A percentile compares a stretch with the other conserved stretches of the same genome.
phyloP scores from a whole-genome alignment of 2,888 invertebrate species.

The Cremastinae sp. region DNA sequence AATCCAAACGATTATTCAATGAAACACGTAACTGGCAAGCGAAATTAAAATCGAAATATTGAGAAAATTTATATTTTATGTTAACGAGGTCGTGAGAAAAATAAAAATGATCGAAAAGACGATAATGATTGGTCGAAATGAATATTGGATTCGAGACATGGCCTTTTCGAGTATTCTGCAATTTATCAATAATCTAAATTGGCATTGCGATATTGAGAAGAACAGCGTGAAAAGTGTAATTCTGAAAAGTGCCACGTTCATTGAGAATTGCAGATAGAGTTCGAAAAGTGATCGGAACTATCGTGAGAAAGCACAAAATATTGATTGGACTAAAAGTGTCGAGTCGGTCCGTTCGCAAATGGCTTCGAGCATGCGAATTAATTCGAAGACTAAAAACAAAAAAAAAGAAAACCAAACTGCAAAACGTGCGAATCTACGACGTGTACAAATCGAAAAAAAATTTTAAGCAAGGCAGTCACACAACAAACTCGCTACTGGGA shows the following conservation, averaged over 20 bases:
- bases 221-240: too few species aligned
- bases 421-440: conserved; percentile 29
- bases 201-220: too few species aligned
- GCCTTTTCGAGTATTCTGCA: too few species aligned
- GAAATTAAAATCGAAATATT: too few species aligned
- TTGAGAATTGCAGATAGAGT: background rate
- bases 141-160: too few species aligned
- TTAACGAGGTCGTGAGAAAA: background rate
- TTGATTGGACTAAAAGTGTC: conserved; percentile 3
- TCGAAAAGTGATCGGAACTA: background rate
- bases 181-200: too few species aligned
- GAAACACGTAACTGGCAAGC: too few species aligned
- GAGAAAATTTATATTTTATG: too few species aligned
- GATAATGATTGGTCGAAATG: background rate
- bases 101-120: background rate
- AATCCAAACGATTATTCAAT: too few species aligned
- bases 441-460: background rate
- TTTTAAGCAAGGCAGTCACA: conserved; percentile 32
- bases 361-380: conserved; percentile 20
- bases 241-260: too few species aligned
- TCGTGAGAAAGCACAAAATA: background rate
- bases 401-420: conserved; percentile 1
- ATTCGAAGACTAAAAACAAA: conserved; percentile 6
- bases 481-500: conserved; percentile 29
- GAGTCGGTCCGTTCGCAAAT: background rate